Percentiles rank a stretch among this genome's conserved stretches.
Conservation (phyloP, 1,140 invertebrate genomes). For the Diorhabda elongata region DNA sequence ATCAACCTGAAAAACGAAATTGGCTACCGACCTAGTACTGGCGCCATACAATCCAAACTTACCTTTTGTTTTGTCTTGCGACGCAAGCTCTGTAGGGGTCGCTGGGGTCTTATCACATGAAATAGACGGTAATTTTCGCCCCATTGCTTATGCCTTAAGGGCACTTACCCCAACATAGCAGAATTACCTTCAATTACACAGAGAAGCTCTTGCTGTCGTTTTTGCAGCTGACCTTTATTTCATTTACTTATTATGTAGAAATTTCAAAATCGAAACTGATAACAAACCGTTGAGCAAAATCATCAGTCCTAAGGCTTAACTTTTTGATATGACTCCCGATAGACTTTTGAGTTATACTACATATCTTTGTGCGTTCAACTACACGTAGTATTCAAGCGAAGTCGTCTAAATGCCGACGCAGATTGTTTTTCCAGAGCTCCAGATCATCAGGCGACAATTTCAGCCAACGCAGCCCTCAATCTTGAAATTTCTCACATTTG, state of each 20-base stretch:
- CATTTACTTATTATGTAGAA: background rate
- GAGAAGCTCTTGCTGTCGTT: conserved; percentile 48
- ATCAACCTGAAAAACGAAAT: too few relatives aligned
- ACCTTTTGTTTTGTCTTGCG: conserved; percentile 7
- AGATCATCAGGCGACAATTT: too few relatives aligned
- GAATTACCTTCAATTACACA: conserved; percentile 49
- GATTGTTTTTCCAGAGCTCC: too few relatives aligned
- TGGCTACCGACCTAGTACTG: background rate
- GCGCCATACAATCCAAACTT: background rate
- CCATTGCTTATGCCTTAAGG: conserved; percentile 46
- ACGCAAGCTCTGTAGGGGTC: conserved; percentile 19
- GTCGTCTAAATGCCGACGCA: too few relatives aligned
- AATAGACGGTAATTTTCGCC: conserved; percentile 32
- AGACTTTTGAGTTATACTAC: too few relatives aligned
- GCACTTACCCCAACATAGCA: conserved; percentile 43
- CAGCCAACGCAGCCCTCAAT: too few relatives aligned
- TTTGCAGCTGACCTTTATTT: conserved; percentile 22
- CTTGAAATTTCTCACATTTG: too few relatives aligned
- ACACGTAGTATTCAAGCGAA: too few relatives aligned
- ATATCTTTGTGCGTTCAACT: too few relatives aligned
- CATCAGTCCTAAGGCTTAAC: too few relatives aligned
- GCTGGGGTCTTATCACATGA: conserved; percentile 17
- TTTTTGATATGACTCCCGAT: too few relatives aligned
- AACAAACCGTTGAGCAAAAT: background rate
- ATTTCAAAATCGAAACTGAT: background rate